phyloP scores from a whole-genome alignment of 2,113 vertebrate genomes.

The Emydura subglobosa region DNA sequence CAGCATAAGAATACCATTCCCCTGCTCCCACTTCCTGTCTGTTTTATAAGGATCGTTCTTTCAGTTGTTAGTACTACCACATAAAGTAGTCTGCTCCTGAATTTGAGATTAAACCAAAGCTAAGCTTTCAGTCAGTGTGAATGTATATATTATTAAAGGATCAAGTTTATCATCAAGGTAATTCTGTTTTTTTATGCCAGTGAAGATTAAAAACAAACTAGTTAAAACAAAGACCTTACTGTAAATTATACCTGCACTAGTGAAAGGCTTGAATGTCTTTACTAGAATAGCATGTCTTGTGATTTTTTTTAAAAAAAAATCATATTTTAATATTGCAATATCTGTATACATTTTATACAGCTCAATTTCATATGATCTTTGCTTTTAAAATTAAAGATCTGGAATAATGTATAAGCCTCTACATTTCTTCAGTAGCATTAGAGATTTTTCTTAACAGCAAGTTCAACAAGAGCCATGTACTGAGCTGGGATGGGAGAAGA shows the following conservation, averaged over 20 bases:
- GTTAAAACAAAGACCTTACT: not conserved
- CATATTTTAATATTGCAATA: not conserved
- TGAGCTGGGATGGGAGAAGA: not conserved
- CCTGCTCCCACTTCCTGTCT: not conserved
- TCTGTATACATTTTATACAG: not conserved
- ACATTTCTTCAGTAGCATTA: not conserved
- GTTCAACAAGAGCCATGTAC: not conserved
- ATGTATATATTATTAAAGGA: slow-evolving; percentile 12
- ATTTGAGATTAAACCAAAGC: slow-evolving; percentile 25
- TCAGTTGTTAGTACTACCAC: not conserved
- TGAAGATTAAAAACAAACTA: slow-evolving; percentile 44
- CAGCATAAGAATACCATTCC: not conserved
- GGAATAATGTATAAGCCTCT: rapidly evolving
- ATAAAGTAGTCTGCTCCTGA: slow-evolving; percentile 3
- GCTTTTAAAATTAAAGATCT: not conserved
- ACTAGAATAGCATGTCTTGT: not conserved
- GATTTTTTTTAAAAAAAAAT: not conserved
- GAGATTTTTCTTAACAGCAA: not conserved
- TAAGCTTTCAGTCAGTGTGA: not conserved
- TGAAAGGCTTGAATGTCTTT: not conserved
- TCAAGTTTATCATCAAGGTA: slow-evolving; percentile 17
- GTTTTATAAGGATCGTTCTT: not conserved
- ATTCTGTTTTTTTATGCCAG: not conserved
- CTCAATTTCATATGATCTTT: not conserved
- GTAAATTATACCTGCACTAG: not conserved